A percentile compares a stretch with the other conserved stretches of the same genome.
Evolutionary conservation across 2,888 invertebrate species (phyloP).

Genomic region (Sphinx pinastri): DNA sequence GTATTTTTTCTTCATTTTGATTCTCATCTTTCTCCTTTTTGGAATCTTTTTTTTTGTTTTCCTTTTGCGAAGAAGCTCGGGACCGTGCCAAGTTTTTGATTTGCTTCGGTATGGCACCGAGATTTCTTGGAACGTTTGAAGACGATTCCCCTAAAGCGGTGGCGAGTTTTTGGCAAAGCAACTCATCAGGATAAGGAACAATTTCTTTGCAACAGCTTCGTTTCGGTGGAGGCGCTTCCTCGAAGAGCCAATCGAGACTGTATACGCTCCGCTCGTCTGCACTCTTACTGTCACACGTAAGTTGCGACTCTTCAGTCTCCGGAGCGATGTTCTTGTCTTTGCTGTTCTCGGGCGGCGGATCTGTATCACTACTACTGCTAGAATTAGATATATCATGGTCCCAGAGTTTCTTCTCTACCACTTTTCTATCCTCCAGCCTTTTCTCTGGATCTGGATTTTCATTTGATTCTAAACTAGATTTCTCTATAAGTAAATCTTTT

Average conservation of each 20-base stretch:
- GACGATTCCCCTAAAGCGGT: constrained; percentile 74
- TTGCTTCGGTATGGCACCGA: constrained; percentile 89
- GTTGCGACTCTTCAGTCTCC: constrained; percentile 68
- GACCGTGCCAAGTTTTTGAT: constrained; percentile 82
- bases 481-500: constrained; percentile 87
- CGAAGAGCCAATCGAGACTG: constrained; percentile 79
- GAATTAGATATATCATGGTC: constrained; percentile 84
- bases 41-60: constrained; percentile 80
- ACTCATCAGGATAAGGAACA: constrained; percentile 56
- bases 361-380: constrained; percentile 83
- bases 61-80: constrained; percentile 84
- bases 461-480: constrained; percentile 80
- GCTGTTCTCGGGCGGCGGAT: constrained; percentile 53
- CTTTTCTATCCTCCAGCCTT: constrained; percentile 51
- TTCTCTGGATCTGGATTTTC: constrained; percentile 71
- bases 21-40: constrained; percentile 76
- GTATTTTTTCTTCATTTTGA: constrained; percentile 70
- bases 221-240: constrained; percentile 59
- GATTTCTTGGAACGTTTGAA: constrained; percentile 84
- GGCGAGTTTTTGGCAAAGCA: constrained; percentile 62
- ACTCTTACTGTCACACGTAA: constrained; percentile 69
- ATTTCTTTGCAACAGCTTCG: constrained; percentile 54
- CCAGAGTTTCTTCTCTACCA: constrained; percentile 71
- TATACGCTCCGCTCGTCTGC: constrained; percentile 75
- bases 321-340: constrained; percentile 53